Conservation (phyloP, 1,140 invertebrate species). For the Sitodiplosis mosellana region DNA sequence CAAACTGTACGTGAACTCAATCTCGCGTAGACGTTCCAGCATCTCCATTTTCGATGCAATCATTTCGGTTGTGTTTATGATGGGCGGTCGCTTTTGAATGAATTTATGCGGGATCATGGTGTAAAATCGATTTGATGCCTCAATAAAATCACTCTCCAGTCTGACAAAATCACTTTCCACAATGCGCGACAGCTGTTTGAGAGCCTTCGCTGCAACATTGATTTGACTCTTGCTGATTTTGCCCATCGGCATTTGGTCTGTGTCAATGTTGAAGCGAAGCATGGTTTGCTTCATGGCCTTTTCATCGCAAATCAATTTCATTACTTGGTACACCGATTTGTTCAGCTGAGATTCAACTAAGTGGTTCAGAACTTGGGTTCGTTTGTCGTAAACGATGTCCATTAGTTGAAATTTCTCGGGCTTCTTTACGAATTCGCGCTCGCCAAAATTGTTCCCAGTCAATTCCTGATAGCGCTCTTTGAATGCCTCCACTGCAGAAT, state of each 20-base stretch:
- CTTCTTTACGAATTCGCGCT: constrained; percentile 54
- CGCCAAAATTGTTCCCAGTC: constrained; percentile 63
- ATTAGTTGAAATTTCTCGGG: constrained; percentile 69
- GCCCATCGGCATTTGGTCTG: constrained; percentile 93
- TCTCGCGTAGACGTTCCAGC: constrained; percentile 81
- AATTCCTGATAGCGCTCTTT: constrained; percentile 59
- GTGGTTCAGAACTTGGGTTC: too few species aligned
- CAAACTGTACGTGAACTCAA: constrained; percentile 86
- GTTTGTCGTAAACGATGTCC: constrained; percentile 67
- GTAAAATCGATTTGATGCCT: constrained; percentile 80
- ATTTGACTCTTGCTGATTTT: constrained; percentile 89
- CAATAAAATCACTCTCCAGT: constrained; percentile 42
- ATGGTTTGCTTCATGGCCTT: constrained; percentile 81
- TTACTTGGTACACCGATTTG: constrained; percentile 59
- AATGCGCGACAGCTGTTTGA: constrained; percentile 59
- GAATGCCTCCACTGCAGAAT: constrained; percentile 48
- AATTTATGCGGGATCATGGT: constrained; percentile 91
- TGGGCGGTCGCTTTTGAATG: constrained; percentile 62
- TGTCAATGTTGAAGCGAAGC: constrained; percentile 89
- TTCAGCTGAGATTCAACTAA: constrained; percentile 51
- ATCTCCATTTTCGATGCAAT: constrained; percentile 78
- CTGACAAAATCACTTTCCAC: constrained; percentile 33
- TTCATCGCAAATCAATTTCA: constrained; percentile 80
- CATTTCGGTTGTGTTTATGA: constrained; percentile 55
- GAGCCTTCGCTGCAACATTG: constrained; percentile 60